phyloP scores from a whole-genome alignment of 1,140 invertebrate species.

The Plectrocnemia conspersa region DNA sequence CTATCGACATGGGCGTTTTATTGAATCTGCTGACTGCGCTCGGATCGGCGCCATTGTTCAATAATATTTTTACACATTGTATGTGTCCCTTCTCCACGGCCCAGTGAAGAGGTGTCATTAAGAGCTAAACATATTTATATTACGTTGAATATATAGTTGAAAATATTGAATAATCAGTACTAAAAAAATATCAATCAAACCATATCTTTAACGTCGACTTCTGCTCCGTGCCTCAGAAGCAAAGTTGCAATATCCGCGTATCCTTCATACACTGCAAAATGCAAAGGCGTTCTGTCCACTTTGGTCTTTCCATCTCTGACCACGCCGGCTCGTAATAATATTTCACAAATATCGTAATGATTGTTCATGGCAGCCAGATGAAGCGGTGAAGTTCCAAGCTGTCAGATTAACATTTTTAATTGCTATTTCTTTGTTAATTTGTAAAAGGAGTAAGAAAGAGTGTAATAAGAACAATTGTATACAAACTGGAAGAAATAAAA shows the following conservation, averaged over 20 bases:
- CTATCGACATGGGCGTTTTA: conserved; percentile 75
- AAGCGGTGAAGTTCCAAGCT: conserved; percentile 85
- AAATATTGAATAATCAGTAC: no score
- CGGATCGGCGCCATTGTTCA: conserved; percentile 69
- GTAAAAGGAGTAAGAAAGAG: background rate
- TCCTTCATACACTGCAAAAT: conserved; percentile 83
- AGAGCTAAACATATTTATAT: conserved; percentile 60
- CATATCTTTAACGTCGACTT: conserved; percentile 80
- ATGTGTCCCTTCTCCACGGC: conserved; percentile 80
- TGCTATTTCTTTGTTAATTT: no score
- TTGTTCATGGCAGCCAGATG: conserved; percentile 83
- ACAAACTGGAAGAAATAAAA: background rate
- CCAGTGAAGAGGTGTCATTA: conserved; percentile 94
- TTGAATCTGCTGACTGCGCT: conserved; percentile 74
- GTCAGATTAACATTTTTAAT: conserved; percentile 17
- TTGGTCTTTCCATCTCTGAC: conserved; percentile 85
- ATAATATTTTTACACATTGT: conserved; percentile 63
- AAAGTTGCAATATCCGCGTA: conserved; percentile 72
- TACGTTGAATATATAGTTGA: conserved; percentile 2
- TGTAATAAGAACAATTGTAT: background rate
- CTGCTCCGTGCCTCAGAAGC: conserved; percentile 71
- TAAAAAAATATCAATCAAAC: conserved; percentile 52
- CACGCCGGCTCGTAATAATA: conserved; percentile 79
- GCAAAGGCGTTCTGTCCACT: conserved; percentile 85
- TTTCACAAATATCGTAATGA: conserved; percentile 74